Percentiles rank a stretch among this genome's conserved stretches.
These are phyloP conservation scores for Oreochromis mossambicus DNA, from an alignment of 2,797 vertebrate genomes.

Conservation along the genomic window DNA sequence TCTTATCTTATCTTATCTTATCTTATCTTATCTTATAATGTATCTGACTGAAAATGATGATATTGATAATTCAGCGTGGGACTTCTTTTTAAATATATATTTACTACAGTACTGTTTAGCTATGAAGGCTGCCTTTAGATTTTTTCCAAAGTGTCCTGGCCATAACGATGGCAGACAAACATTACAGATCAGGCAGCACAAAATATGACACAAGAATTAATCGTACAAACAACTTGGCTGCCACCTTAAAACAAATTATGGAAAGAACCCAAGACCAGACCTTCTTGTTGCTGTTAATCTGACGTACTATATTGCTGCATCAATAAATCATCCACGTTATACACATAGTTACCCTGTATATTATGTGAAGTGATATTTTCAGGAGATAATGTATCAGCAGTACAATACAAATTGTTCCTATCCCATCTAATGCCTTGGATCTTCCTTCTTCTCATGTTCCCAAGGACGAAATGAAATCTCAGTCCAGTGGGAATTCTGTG, in stretches of 20 bases:
- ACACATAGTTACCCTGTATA: not conserved
- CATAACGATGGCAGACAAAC: not conserved
- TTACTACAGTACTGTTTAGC: not conserved
- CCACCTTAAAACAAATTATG: not conserved
- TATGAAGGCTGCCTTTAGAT: not conserved
- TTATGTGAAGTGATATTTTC: not conserved
- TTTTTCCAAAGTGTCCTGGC: not conserved
- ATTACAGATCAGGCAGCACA: not conserved
- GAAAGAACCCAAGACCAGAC: not conserved
- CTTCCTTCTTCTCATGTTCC: not conserved
- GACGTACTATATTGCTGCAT: not conserved
- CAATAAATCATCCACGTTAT: not conserved
- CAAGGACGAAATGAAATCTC: not conserved
- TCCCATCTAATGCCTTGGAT: not conserved
- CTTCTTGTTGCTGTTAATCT: not conserved
- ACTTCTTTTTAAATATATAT: not conserved
- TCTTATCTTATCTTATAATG: too few relatives aligned
- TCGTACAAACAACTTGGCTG: not conserved
- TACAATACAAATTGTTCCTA: not conserved
- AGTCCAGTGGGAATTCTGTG: not conserved
- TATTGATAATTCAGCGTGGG: accelerated
- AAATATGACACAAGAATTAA: not conserved
- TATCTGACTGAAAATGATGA: not conserved
- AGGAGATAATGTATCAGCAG: not conserved
- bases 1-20: too few relatives aligned